phyloP scores from a whole-genome alignment of 2,888 invertebrate species.

The Argyresthia goedartella region DNA sequence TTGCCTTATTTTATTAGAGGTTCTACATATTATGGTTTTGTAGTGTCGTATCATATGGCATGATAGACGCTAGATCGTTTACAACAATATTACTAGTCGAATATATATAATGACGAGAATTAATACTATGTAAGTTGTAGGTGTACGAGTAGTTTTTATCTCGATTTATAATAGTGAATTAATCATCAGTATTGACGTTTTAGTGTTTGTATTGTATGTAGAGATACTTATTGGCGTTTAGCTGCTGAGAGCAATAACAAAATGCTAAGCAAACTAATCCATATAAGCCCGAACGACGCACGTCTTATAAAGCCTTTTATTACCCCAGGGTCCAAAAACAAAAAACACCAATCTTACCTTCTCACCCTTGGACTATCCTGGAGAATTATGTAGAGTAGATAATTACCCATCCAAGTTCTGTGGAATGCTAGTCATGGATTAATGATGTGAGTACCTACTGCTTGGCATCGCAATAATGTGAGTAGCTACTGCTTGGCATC shows the following conservation, averaged over 20 bases:
- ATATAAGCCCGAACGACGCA: background rate
- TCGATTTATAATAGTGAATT: conserved; percentile 34
- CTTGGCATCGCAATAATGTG: too few relatives aligned
- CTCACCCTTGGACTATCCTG: conserved; percentile 57
- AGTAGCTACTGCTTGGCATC: background rate
- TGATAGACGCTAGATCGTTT: conserved; percentile 36
- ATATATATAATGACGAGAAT: background rate
- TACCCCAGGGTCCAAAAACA: conserved; percentile 58
- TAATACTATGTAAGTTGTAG: conserved; percentile 22
- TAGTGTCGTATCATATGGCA: conserved; percentile 26
- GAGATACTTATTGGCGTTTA: background rate
- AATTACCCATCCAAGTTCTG: too few relatives aligned
- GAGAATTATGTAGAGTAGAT: conserved; percentile 23
- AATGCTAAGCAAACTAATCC: conserved; percentile 5
- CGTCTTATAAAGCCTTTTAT: conserved; percentile 17
- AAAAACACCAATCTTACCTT: conserved; percentile 52
- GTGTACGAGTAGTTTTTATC: conserved; percentile 25
- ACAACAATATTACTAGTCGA: conserved; percentile 10
- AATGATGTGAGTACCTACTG: too few relatives aligned
- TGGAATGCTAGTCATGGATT: too few relatives aligned
- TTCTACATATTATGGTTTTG: conserved; percentile 25
- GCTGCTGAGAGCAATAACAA: background rate
- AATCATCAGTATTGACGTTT: conserved; percentile 24
- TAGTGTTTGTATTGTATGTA: conserved; percentile 2
- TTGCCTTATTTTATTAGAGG: conserved; percentile 66